Base-by-base conservation (phyloP, 2,797 vertebrate genomes). In the Notolepis coatsorum region DNA sequence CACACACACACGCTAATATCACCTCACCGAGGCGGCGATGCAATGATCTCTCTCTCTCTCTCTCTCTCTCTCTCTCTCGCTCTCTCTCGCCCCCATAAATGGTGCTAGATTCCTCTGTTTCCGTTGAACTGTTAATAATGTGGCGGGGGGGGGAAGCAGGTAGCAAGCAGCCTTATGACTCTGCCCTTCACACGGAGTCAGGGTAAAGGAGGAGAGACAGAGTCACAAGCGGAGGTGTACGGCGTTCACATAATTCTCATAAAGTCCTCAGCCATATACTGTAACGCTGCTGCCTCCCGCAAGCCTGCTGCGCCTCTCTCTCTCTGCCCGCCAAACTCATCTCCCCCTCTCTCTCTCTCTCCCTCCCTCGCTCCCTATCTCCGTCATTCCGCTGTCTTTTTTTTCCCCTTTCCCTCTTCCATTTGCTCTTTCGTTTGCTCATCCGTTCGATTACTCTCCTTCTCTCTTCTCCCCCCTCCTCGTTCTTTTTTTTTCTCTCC, bases 331-430 rank as follows among this genome's bases (percentile, higher is more conserved):
- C 41, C 18, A 17, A 15, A 43, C 41, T 6, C 18, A 4, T 8
- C 15, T 17, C 41, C 41, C 43, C 12, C 15, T 28, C 47, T 7
- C 25, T 9, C 47, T 20, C 37, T 33, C 24, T 60, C 39, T 2
- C 15, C n/a, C 3, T 35, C 10, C 13, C 38, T 39, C 23, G 15
- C 35, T 24, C 38, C 50, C 18, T 27, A 3, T n/a, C 42, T 63
- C 42, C 30, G 17, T 7, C 18, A 46, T 42, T 59, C 20, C 7
- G 25, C 30, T 65, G 21, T 37, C 15, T 37, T 38, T n/a, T 42
- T 71, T 68, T 71, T 61, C 8, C 63, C 75, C 71, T 65, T 65
- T 33, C 61, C 20, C 31, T 57, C 25, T 21, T 41, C 35, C 24
- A 28, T 23, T 59, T 46, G 13, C 37, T 39, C 37, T 39, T n/a